Base-by-base conservation (phyloP, 1,140 invertebrate species). In the Drosophila mojavensis region DNA sequence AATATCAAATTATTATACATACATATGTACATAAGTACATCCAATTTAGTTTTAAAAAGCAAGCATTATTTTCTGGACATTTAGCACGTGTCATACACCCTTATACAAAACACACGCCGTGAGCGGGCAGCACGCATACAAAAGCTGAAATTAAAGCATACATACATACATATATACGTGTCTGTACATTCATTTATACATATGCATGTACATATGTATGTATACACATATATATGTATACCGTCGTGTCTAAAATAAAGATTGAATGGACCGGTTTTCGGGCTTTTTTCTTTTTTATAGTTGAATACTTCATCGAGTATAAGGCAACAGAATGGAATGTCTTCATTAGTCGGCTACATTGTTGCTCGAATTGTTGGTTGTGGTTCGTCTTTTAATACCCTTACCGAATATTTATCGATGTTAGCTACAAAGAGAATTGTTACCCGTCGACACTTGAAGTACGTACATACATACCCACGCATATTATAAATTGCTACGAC, bases 311-410 rank as follows among this genome's bases (percentile, higher is more conserved):
- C 50, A 43, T 53, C 41, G 50, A 54, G 20, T 28, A 58, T 48
- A 66, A 66, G 43, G 26, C 41, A 28, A 63, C 59, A 54, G 2
- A 10, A 50, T 69, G 50, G 67, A 69, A 69, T 69, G 67, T 69
- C 67, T 69, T 63, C 59, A 69, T 69, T 69, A 69, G 67, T 63
- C 30, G n/a, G 10, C n/a, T 33, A 48, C 39, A 63, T 48, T 36
- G 17, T 36, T 36, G 60, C 9, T 39, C 6, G 1, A 11, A 13
- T 39, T 47, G 26, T 36, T 28, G 26, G 6, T 36, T 36, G 28
- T 17, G n/a, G 30, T 28, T 63, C n/a, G 20, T 17, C 39, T 17
- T 47, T 28, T 6, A 26, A 63, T 63, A 62, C 55, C 33, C 65
- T 51, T n/a, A 59, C 64, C 39, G 28, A 65, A 45, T 28, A 10